Evolutionary conservation across 1,140 invertebrate species (phyloP).

Genomic region (Polypedilum vanderplanki): DNA sequence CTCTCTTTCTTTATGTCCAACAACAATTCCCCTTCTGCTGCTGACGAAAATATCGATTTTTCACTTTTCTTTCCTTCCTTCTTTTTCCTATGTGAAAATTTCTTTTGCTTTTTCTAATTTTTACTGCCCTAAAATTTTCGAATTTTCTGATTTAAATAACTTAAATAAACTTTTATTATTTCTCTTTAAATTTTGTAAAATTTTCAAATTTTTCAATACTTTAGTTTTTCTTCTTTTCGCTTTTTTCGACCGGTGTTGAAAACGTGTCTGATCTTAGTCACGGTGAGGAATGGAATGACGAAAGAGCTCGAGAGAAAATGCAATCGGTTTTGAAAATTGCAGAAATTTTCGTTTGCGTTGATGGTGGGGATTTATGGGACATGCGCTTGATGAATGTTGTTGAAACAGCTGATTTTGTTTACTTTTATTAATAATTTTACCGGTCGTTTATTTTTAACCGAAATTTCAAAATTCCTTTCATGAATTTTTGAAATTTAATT

Average conservation of each 20-base stretch:
- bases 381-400: not conserved
- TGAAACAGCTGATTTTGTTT: constrained; percentile 3
- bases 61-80: constrained; percentile 16
- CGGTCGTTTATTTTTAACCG: not conserved
- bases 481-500: not conserved
- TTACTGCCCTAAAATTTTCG: not conserved
- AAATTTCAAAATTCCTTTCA: not conserved
- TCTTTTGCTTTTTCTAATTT: not conserved
- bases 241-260: constrained; percentile 21
- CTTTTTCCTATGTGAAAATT: not conserved
- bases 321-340: constrained; percentile 3
- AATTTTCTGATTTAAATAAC: constrained; percentile 3
- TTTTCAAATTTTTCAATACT: not conserved
- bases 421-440: not conserved
- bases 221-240: not conserved
- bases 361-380: not conserved
- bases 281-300: constrained; percentile 24
- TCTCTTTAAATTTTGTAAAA: not conserved
- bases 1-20: not conserved
- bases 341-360: not conserved
- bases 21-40: not conserved
- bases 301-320: not conserved
- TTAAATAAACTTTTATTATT: not conserved
- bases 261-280: constrained; percentile 21
- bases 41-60: constrained; percentile 23